Evolutionary conservation across 2,888 invertebrate species (phyloP).

Genomic region (Alcis repandata): DNA sequence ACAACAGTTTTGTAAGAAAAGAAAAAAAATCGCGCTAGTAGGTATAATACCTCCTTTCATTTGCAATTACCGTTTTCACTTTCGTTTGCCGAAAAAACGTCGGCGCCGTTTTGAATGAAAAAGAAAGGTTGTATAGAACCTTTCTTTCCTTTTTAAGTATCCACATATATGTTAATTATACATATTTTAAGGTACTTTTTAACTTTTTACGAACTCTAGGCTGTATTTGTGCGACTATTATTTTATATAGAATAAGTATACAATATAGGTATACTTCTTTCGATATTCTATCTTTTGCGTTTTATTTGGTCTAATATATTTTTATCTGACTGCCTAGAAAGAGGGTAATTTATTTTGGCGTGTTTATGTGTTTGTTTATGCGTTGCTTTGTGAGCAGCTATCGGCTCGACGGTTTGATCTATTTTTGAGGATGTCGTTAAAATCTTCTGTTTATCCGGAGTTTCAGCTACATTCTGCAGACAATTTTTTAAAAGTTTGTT

Average conservation of each 20-base stretch:
- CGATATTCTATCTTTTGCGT: neutral
- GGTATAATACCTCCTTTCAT: constrained; percentile 38
- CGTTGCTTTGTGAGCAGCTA: too few relatives aligned
- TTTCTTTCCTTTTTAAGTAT: constrained; percentile 18
- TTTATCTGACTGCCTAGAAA: neutral
- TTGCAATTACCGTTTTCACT: constrained; percentile 48
- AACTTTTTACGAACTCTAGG: neutral
- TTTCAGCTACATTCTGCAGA: too few relatives aligned
- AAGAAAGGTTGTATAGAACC: constrained; percentile 34
- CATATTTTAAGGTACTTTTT: neutral
- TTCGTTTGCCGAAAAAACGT: constrained; percentile 38
- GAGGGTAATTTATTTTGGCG: neutral
- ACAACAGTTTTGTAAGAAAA: constrained; percentile 22
- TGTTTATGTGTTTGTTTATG: too few relatives aligned
- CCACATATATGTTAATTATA: neutral
- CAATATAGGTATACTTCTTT: neutral
- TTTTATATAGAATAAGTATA: too few relatives aligned
- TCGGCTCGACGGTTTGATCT: too few relatives aligned
- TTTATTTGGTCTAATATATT: constrained; percentile 5
- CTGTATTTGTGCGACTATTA: neutral
- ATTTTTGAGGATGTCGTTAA: too few relatives aligned
- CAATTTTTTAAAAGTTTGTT: too few relatives aligned
- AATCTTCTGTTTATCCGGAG: too few relatives aligned
- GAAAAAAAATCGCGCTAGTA: constrained; percentile 30
- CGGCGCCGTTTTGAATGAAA: constrained; percentile 28